These are phyloP conservation scores for Cossypha dichroa DNA, from an alignment of 2,797 vertebrate genomes.

Conservation along the genomic window DNA sequence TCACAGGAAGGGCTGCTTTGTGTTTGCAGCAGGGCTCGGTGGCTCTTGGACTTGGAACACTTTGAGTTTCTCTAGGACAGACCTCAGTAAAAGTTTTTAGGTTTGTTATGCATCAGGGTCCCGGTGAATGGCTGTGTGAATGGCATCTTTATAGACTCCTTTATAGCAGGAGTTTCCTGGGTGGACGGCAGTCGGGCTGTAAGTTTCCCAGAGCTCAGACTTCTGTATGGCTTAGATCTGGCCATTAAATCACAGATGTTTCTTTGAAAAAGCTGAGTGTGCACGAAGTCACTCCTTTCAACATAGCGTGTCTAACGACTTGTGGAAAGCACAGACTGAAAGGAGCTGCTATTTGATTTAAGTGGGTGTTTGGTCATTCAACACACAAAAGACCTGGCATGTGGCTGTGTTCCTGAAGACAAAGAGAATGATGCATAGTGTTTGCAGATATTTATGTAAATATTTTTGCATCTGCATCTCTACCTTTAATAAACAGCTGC, in stretches of 20 bases:
- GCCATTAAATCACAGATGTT: conserved; percentile 67
- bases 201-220: conserved; percentile 45
- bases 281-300: conserved; percentile 37
- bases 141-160: conserved; percentile 53
- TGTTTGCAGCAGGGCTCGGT: background rate
- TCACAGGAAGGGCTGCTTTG: conserved; percentile 21
- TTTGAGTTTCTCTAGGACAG: background rate
- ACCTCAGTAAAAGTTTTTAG: background rate
- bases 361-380: conserved; percentile 20
- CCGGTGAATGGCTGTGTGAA: background rate
- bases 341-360: conserved; percentile 27
- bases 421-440: background rate
- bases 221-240: conserved; percentile 38
- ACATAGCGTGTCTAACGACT: conserved; percentile 27
- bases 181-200: conserved; percentile 27
- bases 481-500: background rate
- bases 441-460: conserved; percentile 47
- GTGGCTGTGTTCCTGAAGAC: conserved; percentile 18
- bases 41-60: background rate
- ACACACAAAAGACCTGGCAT: conserved; percentile 6
- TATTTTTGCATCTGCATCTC: conserved; percentile 31
- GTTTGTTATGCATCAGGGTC: background rate
- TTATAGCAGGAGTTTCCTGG: conserved; percentile 30
- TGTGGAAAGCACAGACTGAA: conserved; percentile 30
- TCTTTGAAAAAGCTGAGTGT: conserved; percentile 57